phyloP scores from a whole-genome alignment of 2,113 vertebrate species.

The Taurulus bubalis region DNA sequence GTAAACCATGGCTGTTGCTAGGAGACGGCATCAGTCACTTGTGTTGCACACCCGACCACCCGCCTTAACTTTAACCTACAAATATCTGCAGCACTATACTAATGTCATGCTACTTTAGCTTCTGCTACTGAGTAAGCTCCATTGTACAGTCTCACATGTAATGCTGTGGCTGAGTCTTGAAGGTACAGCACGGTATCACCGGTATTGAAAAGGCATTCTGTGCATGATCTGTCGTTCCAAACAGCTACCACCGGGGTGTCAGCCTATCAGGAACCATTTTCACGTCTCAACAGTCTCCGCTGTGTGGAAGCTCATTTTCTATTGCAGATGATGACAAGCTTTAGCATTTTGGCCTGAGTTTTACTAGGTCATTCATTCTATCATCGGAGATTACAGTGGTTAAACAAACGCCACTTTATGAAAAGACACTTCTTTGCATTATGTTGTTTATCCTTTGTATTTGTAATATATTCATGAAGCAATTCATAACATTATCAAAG shows the following conservation, averaged over 20 bases:
- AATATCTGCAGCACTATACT: background rate
- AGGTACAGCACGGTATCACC: background rate
- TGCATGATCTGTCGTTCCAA: background rate
- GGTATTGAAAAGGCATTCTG: background rate
- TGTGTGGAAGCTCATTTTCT: background rate
- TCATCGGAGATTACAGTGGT: background rate
- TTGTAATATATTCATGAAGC: slow-evolving; percentile 16
- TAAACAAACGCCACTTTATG: background rate
- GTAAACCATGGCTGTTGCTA: background rate
- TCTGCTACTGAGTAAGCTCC: slow-evolving; percentile 18
- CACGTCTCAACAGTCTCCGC: background rate
- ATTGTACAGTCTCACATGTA: slow-evolving; percentile 15
- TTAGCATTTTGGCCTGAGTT: background rate
- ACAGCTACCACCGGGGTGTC: background rate
- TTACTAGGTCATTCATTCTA: background rate
- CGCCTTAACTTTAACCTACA: background rate
- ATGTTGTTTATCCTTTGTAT: background rate
- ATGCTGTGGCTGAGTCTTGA: background rate
- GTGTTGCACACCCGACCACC: background rate
- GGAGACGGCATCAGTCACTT: background rate
- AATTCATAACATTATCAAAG: background rate
- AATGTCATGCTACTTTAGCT: background rate
- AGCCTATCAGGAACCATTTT: slow-evolving; percentile 2
- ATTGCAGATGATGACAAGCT: background rate
- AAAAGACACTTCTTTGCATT: background rate